These are phyloP conservation scores for Phylloscopus trochilus DNA, from an alignment of 2,113 vertebrate genomes.

Conservation along the genomic window DNA sequence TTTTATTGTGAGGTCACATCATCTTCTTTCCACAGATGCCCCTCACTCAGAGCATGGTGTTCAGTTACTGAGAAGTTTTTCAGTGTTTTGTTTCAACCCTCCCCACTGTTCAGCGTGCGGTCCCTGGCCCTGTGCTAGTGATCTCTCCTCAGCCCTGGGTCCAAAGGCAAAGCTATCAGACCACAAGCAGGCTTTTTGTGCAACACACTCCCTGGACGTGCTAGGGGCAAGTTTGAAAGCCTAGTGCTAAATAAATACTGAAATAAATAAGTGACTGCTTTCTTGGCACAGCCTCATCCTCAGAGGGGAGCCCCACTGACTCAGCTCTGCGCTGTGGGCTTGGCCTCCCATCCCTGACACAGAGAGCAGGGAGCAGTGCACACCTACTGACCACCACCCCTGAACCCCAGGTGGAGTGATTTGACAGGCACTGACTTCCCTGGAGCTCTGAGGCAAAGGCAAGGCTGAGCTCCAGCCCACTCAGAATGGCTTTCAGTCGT, in stretches of 20 bases:
- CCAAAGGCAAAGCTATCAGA: background rate
- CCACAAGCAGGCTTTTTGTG: background rate
- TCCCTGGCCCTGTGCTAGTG: background rate
- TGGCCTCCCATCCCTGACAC: fast-evolving
- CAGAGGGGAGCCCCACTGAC: background rate
- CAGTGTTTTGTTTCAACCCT: background rate
- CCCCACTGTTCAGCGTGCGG: background rate
- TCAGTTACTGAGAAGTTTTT: background rate
- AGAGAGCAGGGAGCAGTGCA: background rate
- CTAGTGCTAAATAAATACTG: background rate
- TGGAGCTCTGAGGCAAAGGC: background rate
- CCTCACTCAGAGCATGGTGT: background rate
- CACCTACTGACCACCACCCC: background rate
- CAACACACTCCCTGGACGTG: fast-evolving
- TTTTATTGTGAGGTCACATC: background rate
- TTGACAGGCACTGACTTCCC: background rate
- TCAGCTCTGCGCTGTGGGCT: fast-evolving
- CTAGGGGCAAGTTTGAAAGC: background rate
- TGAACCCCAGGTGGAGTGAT: background rate
- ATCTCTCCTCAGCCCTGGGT: background rate
- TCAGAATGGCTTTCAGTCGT: background rate
- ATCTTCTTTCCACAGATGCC: background rate
- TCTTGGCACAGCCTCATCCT: background rate
- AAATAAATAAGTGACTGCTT: background rate
- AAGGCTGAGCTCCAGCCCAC: background rate